A percentile compares a stretch with the other conserved stretches of the same genome.
Evolutionary conservation across 2,113 vertebrate genomes (phyloP).

Genomic region (Microcebus murinus): DNA sequence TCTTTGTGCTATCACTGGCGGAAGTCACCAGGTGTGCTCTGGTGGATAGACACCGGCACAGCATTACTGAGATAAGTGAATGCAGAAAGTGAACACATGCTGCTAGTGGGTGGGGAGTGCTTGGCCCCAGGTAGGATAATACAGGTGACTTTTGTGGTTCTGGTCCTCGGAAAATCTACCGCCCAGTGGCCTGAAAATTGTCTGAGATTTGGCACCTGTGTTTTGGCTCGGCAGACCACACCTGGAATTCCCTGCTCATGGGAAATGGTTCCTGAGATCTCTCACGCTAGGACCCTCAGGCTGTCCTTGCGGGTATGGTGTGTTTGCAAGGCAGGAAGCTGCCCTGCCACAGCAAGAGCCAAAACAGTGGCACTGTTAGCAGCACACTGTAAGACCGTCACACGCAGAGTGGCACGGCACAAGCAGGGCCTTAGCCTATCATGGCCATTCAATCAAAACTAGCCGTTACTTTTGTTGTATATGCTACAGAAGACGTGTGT

Average conservation of each 20-base stretch:
- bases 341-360: neutral
- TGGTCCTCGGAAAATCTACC: neutral
- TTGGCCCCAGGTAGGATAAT: too few relatives aligned
- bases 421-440: neutral
- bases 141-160: neutral
- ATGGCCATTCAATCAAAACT: neutral
- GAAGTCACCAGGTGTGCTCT: neutral
- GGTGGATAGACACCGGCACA: neutral
- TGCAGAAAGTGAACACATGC: neutral
- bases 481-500: neutral
- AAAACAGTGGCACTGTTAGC: neutral
- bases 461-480: neutral
- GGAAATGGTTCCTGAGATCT: neutral
- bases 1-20: fast-evolving
- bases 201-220: neutral
- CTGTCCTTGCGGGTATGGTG: neutral
- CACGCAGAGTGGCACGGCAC: neutral
- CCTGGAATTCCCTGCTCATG: neutral
- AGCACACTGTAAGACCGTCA: neutral
- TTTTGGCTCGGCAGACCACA: fast-evolving
- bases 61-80: neutral
- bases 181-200: neutral
- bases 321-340: neutral
- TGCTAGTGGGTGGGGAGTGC: neutral
- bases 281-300: fast-evolving